Percentiles rank a stretch among this genome's conserved stretches.
phyloP scores from a whole-genome alignment of 2,888 invertebrate genomes.

The Hydropsyche betteni region DNA sequence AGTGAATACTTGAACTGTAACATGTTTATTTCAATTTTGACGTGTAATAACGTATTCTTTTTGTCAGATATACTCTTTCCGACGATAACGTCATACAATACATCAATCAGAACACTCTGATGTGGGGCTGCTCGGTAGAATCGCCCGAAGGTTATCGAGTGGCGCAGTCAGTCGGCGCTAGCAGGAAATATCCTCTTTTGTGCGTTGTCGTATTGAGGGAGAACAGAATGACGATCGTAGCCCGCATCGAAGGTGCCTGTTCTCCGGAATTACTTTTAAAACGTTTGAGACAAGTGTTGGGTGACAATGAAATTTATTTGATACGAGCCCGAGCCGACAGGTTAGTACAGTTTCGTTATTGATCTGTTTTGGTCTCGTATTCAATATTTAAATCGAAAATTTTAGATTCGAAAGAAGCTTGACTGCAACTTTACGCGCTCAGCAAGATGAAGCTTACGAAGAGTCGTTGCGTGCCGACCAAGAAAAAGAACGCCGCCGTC shows the following conservation, averaged over 20 bases:
- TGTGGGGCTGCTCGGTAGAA: conserved; percentile 94
- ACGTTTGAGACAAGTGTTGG: conserved; percentile 78
- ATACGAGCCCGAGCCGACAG: conserved; percentile 88
- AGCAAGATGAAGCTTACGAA: conserved; percentile 94
- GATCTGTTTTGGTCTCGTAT: not conserved
- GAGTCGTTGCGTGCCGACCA: conserved; percentile 92
- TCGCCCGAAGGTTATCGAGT: conserved; percentile 93
- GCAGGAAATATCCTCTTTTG: conserved; percentile 84
- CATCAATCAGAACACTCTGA: conserved; percentile 84
- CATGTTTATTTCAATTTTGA: not conserved
- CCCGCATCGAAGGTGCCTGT: conserved; percentile 87
- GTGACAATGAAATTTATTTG: conserved; percentile 87
- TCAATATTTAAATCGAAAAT: not conserved
- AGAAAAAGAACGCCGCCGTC: conserved; percentile 85
- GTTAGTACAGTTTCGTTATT: conserved; percentile 57
- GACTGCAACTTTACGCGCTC: conserved; percentile 84
- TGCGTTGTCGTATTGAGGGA: conserved; percentile 90
- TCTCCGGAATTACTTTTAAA: conserved; percentile 75
- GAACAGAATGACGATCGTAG: conserved; percentile 92
- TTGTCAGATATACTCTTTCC: conserved; percentile 73
- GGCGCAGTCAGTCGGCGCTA: conserved; percentile 84
- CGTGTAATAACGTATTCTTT: conserved; percentile 52
- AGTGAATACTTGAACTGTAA: not conserved
- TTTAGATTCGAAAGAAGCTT: conserved; percentile 81
- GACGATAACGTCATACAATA: conserved; percentile 79